phyloP scores from a whole-genome alignment of 2,888 invertebrate species.

The Drosophila subsilvestris region DNA sequence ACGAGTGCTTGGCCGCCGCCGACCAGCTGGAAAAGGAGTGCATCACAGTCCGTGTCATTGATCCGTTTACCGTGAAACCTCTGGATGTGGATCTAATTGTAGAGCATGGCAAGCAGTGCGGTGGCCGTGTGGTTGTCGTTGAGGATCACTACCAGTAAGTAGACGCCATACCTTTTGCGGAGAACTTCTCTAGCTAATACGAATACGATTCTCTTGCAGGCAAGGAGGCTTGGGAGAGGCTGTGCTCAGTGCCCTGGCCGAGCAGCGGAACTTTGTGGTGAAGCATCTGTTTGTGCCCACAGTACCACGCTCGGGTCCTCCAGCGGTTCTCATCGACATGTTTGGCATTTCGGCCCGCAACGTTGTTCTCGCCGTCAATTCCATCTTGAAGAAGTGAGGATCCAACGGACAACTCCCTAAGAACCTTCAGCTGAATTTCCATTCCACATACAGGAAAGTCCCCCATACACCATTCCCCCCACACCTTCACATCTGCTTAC shows the following conservation, averaged over 20 bases:
- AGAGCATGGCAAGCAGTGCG: constrained; percentile 90
- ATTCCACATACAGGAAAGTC: not conserved
- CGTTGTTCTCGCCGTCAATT: constrained; percentile 89
- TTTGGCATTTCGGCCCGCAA: constrained; percentile 94
- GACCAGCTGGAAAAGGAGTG: constrained; percentile 89
- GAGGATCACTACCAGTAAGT: constrained; percentile 99
- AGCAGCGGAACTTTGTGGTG: constrained; percentile 89
- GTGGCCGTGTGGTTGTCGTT: constrained; percentile 94
- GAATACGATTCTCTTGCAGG: constrained; percentile 46
- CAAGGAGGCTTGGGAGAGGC: constrained; percentile 98
- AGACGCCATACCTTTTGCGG: constrained; percentile 62
- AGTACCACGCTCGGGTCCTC: constrained; percentile 97
- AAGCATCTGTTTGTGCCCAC: constrained; percentile 91
- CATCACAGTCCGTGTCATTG: constrained; percentile 92
- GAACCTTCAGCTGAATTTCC: not conserved
- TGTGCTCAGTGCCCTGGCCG: constrained; percentile 91
- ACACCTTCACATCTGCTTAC: not conserved
- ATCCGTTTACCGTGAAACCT: constrained; percentile 98
- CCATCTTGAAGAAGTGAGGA: constrained; percentile 86
- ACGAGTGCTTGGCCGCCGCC: constrained; percentile 95
- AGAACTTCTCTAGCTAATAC: constrained; percentile 8
- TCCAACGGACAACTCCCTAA: not conserved
- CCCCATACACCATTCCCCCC: not conserved
- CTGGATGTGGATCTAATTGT: constrained; percentile 92
- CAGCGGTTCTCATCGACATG: constrained; percentile 92